These are phyloP conservation scores for Tiliqua scincoides DNA, from an alignment of 2,113 vertebrate species.

Conservation along the genomic window DNA sequence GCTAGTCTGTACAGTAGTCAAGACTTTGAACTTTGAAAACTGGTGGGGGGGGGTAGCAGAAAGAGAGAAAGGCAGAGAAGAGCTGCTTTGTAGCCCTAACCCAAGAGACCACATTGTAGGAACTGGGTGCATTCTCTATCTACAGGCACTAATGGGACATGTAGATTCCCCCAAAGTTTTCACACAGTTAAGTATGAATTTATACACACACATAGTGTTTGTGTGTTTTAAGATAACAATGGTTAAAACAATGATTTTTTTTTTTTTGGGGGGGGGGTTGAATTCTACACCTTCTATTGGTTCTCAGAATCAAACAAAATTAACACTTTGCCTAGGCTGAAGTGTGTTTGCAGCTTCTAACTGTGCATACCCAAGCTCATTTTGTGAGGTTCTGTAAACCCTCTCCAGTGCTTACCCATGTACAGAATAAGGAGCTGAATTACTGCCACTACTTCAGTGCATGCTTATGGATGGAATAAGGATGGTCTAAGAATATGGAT, in stretches of 20 bases:
- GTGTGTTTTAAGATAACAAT: neutral
- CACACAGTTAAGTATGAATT: constrained; percentile 12
- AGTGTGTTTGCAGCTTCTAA: neutral
- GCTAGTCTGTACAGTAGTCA: constrained; percentile 12
- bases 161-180: constrained; percentile 37
- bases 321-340: neutral
- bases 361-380: neutral
- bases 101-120: constrained; percentile 51
- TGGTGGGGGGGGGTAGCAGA: neutral
- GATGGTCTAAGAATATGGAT: too few species aligned
- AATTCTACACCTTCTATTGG: neutral
- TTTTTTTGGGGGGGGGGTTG: too few species aligned
- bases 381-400: neutral
- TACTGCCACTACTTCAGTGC: neutral
- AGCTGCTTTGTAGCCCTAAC: constrained; percentile 56
- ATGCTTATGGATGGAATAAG: neutral
- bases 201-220: neutral
- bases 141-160: constrained; percentile 29
- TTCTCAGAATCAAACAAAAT: constrained; percentile 30
- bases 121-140: constrained; percentile 45
- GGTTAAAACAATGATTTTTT: neutral
- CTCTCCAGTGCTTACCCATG: neutral
- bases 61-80: neutral
- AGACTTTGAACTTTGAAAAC: constrained; percentile 46
- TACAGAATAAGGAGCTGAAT: neutral